Evolutionary conservation across 2,888 invertebrate species (phyloP), one percentile per base, ranked within the genome.

Genomic region (Hirtodrosophila duncani): DNA sequence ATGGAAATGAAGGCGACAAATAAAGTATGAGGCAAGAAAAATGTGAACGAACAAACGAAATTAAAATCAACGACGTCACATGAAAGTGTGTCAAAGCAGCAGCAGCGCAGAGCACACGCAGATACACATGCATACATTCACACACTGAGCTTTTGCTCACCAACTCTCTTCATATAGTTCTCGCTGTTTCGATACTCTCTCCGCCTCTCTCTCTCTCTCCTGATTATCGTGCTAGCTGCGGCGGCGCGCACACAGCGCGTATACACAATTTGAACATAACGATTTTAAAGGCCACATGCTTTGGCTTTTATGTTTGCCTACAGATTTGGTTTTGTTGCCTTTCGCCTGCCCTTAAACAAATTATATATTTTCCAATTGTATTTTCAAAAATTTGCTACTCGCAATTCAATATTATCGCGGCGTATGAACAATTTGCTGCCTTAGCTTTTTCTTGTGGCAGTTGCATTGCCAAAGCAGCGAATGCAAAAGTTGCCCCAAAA

Each of bases 21-120:
- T 20, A 3, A 20, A 6, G 4, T 20, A 6, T 20, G n/a, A n/a
- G n/a, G n/a, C n/a, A n/a, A n/a, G n/a, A 64, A 59, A 50, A 48
- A 57, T 42, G 44, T 51, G 53, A 75, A 59, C 44, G 75, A 51
- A 53, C 41, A 49, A 64, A 67, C 60, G 62, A 75, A 66, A 63
- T 72, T 80, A 44, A 72, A 72, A 72, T 62, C 75, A 74, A 83
- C 84, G 71, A 83, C 84, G 84, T 83, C 82, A 83, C 72, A 71
- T 70, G 67, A 83, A 83, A 83, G 71, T 83, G 83, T 83, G 82
- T 84, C 82, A 82, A 79, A 82, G 82, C 70, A 78, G 75, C 67
- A 61, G 46, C 41, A 55, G 61, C 53, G 42, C 48, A 53, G n/a
- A n/a, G n/a, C 31, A 30, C 44, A 45, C 36, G 46, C 29, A 18